These are phyloP conservation scores for Aspidiotus rigidus DNA, from an alignment of 2,888 invertebrate species.

Conservation along the genomic window DNA sequence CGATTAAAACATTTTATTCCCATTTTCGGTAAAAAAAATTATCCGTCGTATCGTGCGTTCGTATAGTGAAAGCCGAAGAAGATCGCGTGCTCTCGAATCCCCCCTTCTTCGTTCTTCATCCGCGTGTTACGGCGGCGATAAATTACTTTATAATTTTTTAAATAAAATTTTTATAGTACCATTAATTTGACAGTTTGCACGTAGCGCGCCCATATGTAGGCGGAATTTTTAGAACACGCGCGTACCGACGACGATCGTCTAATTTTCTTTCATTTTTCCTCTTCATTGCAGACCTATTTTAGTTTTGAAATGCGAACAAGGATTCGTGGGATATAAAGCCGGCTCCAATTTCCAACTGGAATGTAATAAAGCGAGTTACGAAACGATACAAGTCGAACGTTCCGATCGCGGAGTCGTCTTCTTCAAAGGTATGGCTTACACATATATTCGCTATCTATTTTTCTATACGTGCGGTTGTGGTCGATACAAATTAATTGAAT, in stretches of 20 bases:
- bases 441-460: too few relatives aligned
- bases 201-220: too few relatives aligned
- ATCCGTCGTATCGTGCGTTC: not conserved
- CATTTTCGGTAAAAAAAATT: not conserved
- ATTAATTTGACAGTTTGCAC: too few relatives aligned
- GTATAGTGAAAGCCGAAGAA: not conserved
- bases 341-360: conserved; percentile 63
- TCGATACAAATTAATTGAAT: too few relatives aligned
- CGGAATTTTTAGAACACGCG: too few relatives aligned
- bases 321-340: conserved; percentile 85
- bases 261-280: conserved; percentile 14
- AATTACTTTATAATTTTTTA: too few relatives aligned
- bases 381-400: conserved; percentile 82
- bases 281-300: conserved; percentile 63
- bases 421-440: conserved; percentile 65
- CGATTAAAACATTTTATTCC: not conserved
- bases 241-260: too few relatives aligned
- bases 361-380: conserved; percentile 91
- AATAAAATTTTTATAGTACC: too few relatives aligned
- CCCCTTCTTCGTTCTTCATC: too few relatives aligned
- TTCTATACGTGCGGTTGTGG: too few relatives aligned
- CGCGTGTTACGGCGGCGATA: too few relatives aligned
- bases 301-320: conserved; percentile 89
- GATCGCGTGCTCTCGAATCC: too few relatives aligned
- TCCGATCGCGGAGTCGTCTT: conserved; percentile 81